Percentiles rank a stretch among this genome's conserved stretches.
Conservation (phyloP, 2,888 invertebrate species). For the Agrotis exclamationis region DNA sequence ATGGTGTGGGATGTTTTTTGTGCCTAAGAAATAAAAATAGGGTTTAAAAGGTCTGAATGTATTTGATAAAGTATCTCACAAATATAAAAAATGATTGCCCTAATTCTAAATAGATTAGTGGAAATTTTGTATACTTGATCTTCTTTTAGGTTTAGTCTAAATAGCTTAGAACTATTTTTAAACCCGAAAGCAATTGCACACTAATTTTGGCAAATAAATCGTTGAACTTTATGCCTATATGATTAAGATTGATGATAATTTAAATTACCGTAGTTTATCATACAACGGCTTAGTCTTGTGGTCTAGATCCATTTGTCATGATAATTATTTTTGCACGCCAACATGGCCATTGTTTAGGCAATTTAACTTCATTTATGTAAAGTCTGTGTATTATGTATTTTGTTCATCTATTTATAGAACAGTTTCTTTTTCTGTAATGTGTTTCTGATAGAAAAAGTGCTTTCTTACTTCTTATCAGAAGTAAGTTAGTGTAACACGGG, state of each 20-base stretch:
- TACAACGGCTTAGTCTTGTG: conserved; percentile 39
- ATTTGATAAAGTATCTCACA: background rate
- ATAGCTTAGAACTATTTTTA: conserved; percentile 14
- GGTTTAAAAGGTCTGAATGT: background rate
- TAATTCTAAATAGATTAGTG: background rate
- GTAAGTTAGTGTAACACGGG: too few relatives aligned
- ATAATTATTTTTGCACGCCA: conserved; percentile 63
- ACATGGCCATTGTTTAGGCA: conserved; percentile 42
- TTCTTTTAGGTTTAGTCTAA: background rate
- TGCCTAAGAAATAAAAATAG: background rate
- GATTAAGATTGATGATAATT: conserved; percentile 57
- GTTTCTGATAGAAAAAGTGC: conserved; percentile 12
- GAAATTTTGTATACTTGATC: background rate
- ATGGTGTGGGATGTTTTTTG: too few relatives aligned
- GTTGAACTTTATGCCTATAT: conserved; percentile 28
- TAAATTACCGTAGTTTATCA: conserved; percentile 47
- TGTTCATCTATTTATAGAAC: conserved; percentile 13
- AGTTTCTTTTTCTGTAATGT: conserved; percentile 1
- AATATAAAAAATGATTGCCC: background rate
- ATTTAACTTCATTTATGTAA: conserved; percentile 52
- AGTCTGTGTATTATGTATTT: conserved; percentile 21
- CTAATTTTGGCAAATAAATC: conserved; percentile 31
- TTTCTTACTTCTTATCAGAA: too few relatives aligned
- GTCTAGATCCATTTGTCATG: conserved; percentile 59
- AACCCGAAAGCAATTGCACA: background rate